Conservation (phyloP, 2,888 invertebrate genomes). For the Eupithecia tripunctaria region DNA sequence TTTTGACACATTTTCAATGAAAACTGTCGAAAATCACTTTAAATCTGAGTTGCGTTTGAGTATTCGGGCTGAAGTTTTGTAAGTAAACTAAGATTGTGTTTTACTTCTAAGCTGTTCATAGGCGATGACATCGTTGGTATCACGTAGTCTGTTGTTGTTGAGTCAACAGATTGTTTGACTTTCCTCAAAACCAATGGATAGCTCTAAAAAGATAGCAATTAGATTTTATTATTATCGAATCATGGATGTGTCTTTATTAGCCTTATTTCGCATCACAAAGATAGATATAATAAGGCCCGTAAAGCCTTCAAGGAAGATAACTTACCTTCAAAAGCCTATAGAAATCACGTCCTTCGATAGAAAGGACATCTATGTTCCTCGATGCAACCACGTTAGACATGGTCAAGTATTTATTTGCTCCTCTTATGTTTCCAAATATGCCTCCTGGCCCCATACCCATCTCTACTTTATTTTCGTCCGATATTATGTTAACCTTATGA, state of each 20-base stretch:
- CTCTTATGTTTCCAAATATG: slow-evolving; percentile 80
- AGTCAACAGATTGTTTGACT: slow-evolving; percentile 68
- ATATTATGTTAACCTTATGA: slow-evolving; percentile 71
- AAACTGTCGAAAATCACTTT: too few relatives aligned
- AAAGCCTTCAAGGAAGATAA: neutral
- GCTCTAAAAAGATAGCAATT: slow-evolving; percentile 59
- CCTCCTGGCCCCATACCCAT: slow-evolving; percentile 81
- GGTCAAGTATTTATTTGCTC: slow-evolving; percentile 68
- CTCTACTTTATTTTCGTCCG: slow-evolving; percentile 75
- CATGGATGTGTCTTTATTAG: neutral
- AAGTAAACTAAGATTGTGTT: neutral
- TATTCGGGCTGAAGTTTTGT: neutral
- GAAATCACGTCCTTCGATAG: slow-evolving; percentile 76
- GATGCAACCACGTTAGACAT: slow-evolving; percentile 77
- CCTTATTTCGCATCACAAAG: too few relatives aligned
- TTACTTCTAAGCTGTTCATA: slow-evolving; percentile 60
- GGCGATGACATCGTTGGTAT: slow-evolving; percentile 70
- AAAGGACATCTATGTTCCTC: slow-evolving; percentile 78
- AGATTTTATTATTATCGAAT: neutral
- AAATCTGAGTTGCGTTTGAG: neutral
- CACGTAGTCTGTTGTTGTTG: slow-evolving; percentile 76
- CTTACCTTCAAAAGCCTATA: slow-evolving; percentile 74
- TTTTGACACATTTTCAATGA: too few relatives aligned
- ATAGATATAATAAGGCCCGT: neutral
- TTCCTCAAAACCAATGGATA: slow-evolving; percentile 77